Evolutionary conservation across 2,113 vertebrate species (phyloP), one percentile per base, ranked within the genome.

Genomic region (Clarias batrachus): DNA sequence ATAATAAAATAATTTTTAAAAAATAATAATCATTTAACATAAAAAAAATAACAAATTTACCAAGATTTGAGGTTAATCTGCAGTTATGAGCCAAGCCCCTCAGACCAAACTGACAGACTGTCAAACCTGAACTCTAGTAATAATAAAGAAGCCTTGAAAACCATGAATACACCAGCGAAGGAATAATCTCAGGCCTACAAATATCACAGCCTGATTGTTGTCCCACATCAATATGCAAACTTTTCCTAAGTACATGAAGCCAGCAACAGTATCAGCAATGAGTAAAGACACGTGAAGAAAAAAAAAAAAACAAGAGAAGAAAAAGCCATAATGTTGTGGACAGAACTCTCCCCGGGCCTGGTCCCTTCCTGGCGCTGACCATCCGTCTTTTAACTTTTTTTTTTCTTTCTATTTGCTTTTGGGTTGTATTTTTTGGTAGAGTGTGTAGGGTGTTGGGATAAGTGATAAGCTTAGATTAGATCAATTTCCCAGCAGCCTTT

Each of bases 221-320:
- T 86, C 90, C 81, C 78, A 87, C 60, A 70, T 80, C 83, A 89
- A 86, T 88, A 89, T 91, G 90, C 85, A 92, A 90, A 85, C 23
- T 81, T 89, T 81, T 57, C 78, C 54, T 82, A 57, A 85, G 84
- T 82, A 83, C 89, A 88, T 82, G 78, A 91, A 92, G 91, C 93
- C 92, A 94, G 91, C 90, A 92, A 89, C 93, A 93, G 92, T 93
- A 93, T 94, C 94, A 85, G 81, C 90, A 84, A 89, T 84, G 85
- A 92, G 70, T 62, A 86, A 87, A 84, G 88, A 90, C 88, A 90
- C 33, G 78, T 66, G 90, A 92, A 87, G 88, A 74, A 10, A 25
- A 54, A 52, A 52, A 23, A 74, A 4, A 66, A n/a, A 6, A 13
- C 3, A 37, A 52, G 14, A 52, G 6, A 84, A 87, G 60, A 89